These are phyloP conservation scores for Drosophila affinis DNA, from an alignment of 2,888 invertebrate species.

Conservation along the genomic window DNA sequence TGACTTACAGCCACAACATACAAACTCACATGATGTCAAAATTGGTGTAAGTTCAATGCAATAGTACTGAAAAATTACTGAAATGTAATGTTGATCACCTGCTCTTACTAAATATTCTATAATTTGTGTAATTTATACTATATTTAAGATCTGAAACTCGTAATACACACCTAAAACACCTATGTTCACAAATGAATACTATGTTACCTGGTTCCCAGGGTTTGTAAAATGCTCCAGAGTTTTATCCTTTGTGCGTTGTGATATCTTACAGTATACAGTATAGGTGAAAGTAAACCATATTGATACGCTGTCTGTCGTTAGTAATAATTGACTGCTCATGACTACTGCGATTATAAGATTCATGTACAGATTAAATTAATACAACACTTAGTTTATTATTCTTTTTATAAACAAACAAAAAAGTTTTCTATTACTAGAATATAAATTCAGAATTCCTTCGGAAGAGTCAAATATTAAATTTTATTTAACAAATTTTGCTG, in stretches of 20 bases:
- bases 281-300: neutral
- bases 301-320: neutral
- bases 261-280: neutral
- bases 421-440: neutral
- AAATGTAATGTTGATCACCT: neutral
- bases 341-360: neutral
- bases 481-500: neutral
- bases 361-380: neutral
- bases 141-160: conserved; percentile 27
- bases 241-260: conserved; percentile 3
- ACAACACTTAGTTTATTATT: neutral
- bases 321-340: neutral
- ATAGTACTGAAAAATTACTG: neutral
- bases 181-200: conserved; percentile 36
- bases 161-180: conserved; percentile 2
- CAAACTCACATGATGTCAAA: neutral
- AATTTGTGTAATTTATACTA: conserved; percentile 32
- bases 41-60: neutral
- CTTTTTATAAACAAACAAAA: neutral
- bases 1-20: conserved; percentile 4
- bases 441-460: neutral
- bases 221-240: conserved; percentile 1
- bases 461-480: neutral
- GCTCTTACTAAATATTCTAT: conserved; percentile 28
- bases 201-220: conserved; percentile 49